These are phyloP conservation scores for Lobophora halterata DNA, from an alignment of 2,888 invertebrate genomes.

Conservation along the genomic window DNA sequence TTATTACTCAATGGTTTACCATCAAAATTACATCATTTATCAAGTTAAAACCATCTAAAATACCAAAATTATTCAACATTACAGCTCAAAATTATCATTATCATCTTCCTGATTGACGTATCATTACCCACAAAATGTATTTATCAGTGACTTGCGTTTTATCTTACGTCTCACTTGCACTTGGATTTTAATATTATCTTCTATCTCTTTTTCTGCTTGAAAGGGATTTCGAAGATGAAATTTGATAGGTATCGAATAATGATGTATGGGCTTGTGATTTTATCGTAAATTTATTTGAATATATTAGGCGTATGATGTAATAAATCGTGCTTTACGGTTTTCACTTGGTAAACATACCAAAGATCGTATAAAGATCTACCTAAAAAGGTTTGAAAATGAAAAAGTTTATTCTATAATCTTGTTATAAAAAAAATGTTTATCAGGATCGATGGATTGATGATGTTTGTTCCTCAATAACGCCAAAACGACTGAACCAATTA, in stretches of 20 bases:
- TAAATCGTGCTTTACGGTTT: no score
- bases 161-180: slow-evolving; percentile 33
- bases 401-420: no score
- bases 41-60: slow-evolving; percentile 13
- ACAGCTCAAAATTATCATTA: slow-evolving; percentile 25
- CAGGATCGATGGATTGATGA: no score
- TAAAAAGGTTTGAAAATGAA: no score
- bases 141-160: slow-evolving; percentile 46
- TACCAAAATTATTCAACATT: slow-evolving; percentile 15
- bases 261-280: slow-evolving; percentile 9
- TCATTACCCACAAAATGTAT: slow-evolving; percentile 49
- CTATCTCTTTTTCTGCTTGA: slow-evolving; percentile 29
- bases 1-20: background rate
- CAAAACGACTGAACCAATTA: no score
- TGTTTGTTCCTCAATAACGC: no score
- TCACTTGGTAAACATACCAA: no score
- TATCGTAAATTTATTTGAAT: slow-evolving; percentile 5
- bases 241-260: slow-evolving; percentile 16
- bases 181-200: slow-evolving; percentile 1
- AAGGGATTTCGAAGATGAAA: slow-evolving; percentile 40
- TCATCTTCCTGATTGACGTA: slow-evolving; percentile 52
- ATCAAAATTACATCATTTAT: slow-evolving; percentile 15
- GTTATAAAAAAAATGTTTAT: no score
- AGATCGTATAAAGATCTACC: no score
- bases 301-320: slow-evolving; percentile 7